These are phyloP conservation scores for Indicator maculatus DNA, from an alignment of 2,113 vertebrate genomes.

Conservation along the genomic window DNA sequence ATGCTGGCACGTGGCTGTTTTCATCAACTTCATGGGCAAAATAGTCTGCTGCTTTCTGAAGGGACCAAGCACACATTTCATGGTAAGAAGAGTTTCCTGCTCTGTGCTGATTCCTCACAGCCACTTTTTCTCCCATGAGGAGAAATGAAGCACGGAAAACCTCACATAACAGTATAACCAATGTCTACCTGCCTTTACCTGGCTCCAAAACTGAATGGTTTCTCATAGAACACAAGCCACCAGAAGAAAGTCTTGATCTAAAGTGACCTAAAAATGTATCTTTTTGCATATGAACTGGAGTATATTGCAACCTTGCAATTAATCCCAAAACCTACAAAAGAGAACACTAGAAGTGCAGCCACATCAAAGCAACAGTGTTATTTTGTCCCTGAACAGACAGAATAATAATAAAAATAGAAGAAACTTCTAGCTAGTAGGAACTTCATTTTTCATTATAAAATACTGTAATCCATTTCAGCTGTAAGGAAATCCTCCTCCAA, in stretches of 20 bases:
- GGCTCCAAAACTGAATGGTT: background rate
- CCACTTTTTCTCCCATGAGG: background rate
- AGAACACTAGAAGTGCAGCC: background rate
- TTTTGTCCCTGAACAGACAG: background rate
- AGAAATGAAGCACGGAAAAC: background rate
- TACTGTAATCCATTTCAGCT: slow-evolving; percentile 45
- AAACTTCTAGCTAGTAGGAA: slow-evolving; percentile 1
- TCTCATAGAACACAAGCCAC: fast-evolving
- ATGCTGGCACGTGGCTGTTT: fast-evolving
- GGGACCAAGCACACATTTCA: background rate
- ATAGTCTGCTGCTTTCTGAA: background rate
- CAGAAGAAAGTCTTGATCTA: background rate
- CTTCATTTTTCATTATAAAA: slow-evolving; percentile 24
- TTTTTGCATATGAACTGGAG: background rate
- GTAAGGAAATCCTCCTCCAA: slow-evolving; percentile 61
- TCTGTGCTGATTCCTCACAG: background rate
- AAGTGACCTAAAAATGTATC: background rate
- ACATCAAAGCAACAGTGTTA: background rate
- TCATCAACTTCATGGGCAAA: background rate
- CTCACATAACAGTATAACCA: fast-evolving
- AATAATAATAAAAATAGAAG: background rate
- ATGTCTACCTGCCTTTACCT: background rate
- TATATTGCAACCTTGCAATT: background rate
- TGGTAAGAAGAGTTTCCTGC: background rate
- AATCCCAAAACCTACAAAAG: background rate